phyloP scores from a whole-genome alignment of 2,888 invertebrate species.

The Lepidocyrtinus sp. region DNA sequence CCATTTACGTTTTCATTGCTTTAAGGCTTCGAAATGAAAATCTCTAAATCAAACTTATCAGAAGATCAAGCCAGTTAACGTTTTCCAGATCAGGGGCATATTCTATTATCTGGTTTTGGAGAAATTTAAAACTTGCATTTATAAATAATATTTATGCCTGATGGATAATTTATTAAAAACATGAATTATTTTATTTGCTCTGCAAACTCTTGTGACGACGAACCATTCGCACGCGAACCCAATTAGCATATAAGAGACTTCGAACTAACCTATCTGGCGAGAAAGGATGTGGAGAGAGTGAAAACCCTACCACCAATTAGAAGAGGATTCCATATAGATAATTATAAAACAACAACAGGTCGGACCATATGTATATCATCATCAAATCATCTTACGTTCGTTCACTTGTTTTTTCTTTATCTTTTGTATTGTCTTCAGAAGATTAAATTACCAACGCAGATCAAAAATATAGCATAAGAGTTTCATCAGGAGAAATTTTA shows the following conservation, averaged over 20 bases:
- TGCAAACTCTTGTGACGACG: too few species aligned
- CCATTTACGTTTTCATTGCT: background rate
- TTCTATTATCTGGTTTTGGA: too few species aligned
- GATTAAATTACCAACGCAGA: background rate
- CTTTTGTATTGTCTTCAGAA: background rate
- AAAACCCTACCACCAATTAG: slow-evolving; percentile 87
- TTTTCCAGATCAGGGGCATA: too few species aligned
- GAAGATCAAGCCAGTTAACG: too few species aligned
- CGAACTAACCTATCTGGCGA: slow-evolving; percentile 82
- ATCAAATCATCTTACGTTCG: background rate
- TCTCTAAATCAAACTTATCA: background rate
- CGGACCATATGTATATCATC: slow-evolving; percentile 37
- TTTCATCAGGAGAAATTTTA: background rate
- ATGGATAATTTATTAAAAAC: too few species aligned
- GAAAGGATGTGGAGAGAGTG: slow-evolving; percentile 82
- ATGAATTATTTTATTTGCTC: too few species aligned
- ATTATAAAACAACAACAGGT: slow-evolving; percentile 92
- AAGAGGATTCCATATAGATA: slow-evolving; percentile 86
- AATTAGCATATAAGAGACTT: slow-evolving; percentile 80
- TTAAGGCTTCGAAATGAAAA: too few species aligned
- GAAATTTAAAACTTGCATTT: too few species aligned
- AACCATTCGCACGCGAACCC: slow-evolving; percentile 13
- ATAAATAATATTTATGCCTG: too few species aligned
- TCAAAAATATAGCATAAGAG: background rate
- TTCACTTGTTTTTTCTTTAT: background rate